Conservation (phyloP, 92 coral and sea anemone genomes). For the Epizoanthus ramosus region DNA sequence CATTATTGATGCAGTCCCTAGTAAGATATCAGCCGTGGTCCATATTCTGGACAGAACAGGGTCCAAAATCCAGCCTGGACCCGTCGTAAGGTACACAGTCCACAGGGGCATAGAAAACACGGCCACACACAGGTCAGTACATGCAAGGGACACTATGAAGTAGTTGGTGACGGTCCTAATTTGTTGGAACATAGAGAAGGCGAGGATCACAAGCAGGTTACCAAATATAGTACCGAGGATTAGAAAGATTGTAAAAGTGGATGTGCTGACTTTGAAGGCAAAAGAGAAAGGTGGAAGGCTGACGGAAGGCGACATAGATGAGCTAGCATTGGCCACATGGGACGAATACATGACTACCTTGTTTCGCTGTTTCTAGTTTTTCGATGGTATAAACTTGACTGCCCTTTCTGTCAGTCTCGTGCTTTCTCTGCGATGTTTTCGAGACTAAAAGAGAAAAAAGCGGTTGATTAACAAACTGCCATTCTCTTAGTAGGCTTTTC, state of each 20-base stretch:
- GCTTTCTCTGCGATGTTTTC: neutral
- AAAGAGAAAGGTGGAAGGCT: conserved; percentile 29
- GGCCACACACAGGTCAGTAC: conserved; percentile 81
- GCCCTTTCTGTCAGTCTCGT: neutral
- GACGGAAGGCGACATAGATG: neutral
- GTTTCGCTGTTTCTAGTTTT: neutral
- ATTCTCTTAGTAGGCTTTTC: no score
- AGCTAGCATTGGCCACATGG: neutral
- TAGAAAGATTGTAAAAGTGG: conserved; percentile 57
- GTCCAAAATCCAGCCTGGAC: conserved; percentile 70
- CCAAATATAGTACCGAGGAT: conserved; percentile 71
- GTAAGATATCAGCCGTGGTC: conserved; percentile 80
- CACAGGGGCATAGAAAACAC: conserved; percentile 80
- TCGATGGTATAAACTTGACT: no score
- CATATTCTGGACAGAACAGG: conserved; percentile 53
- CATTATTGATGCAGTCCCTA: conserved; percentile 85
- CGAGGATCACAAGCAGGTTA: conserved; percentile 66
- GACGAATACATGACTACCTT: neutral
- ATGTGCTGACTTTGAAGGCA: conserved; percentile 55
- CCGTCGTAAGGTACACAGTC: conserved; percentile 74
- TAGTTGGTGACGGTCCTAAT: conserved; percentile 69
- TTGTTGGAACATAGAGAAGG: conserved; percentile 57
- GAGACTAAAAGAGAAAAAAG: conserved; percentile 5
- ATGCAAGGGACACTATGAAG: conserved; percentile 82
- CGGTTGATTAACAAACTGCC: no score